A percentile compares a stretch with the other conserved stretches of the same genome.
Evolutionary conservation across 1,140 invertebrate species (phyloP).

Genomic region (Drosophila insularis): DNA sequence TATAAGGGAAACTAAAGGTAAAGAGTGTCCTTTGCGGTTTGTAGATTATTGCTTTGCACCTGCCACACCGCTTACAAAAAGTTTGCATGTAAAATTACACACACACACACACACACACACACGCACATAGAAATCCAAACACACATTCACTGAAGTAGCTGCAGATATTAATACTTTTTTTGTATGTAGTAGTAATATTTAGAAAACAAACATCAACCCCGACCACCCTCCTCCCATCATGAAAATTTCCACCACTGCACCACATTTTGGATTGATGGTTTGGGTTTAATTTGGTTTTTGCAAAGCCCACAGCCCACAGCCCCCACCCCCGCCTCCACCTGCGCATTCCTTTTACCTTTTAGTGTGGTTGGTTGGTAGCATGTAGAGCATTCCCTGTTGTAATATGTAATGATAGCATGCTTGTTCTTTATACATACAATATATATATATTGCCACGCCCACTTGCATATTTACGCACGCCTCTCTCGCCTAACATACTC

Average conservation of each 20-base stretch:
- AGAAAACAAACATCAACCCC: background rate
- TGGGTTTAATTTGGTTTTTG: slow-evolving; percentile 14
- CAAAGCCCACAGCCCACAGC: background rate
- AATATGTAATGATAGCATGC: slow-evolving; percentile 40
- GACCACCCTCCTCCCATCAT: background rate
- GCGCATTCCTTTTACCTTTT: too few species aligned
- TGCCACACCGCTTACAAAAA: slow-evolving; percentile 8
- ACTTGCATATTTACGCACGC: slow-evolving; percentile 41
- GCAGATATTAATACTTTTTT: slow-evolving; percentile 12
- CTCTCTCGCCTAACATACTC: slow-evolving; percentile 19
- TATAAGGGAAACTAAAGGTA: background rate
- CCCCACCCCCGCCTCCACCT: background rate
- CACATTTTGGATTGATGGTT: slow-evolving; percentile 7
- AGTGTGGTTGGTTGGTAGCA: background rate
- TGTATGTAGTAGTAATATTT: slow-evolving; percentile 1
- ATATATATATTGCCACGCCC: slow-evolving; percentile 13
- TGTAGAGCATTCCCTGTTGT: slow-evolving; percentile 6
- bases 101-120: background rate
- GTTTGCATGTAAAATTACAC: slow-evolving; percentile 11
- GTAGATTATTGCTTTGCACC: slow-evolving; percentile 13
- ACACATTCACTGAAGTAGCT: background rate
- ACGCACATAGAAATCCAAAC: background rate
- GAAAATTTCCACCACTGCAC: background rate
- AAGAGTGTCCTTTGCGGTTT: background rate
- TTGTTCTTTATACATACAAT: slow-evolving; percentile 12